Conservation (phyloP, 2,113 vertebrate species). For the Aix galericulata region DNA sequence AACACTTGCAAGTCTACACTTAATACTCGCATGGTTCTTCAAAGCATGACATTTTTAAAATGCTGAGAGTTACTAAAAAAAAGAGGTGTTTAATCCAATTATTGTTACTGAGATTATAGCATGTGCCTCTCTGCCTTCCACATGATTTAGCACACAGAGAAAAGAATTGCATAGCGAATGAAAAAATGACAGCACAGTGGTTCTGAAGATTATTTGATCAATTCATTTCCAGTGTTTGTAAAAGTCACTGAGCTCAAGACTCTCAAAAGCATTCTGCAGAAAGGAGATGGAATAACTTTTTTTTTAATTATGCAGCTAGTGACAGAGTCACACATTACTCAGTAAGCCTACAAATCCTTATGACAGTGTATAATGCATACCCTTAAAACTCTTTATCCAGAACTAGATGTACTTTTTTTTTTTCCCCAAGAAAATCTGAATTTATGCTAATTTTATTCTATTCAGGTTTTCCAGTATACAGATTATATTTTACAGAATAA, state of each 20-base stretch:
- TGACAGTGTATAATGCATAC: not conserved
- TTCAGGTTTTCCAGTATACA: not conserved
- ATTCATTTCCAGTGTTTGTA: conserved; percentile 32
- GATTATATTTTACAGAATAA: not conserved
- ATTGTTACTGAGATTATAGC: conserved; percentile 11
- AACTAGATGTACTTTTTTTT: not conserved
- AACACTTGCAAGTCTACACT: not conserved
- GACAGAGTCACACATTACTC: not conserved
- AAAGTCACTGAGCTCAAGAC: conserved; percentile 33
- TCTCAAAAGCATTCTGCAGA: conserved; percentile 7
- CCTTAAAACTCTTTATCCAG: not conserved
- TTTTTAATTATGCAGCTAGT: conserved; percentile 17
- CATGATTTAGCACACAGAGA: not conserved
- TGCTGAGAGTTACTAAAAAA: not conserved
- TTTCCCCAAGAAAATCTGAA: not conserved
- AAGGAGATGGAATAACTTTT: conserved; percentile 29
- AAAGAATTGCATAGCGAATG: conserved; percentile 28
- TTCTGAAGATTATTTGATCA: conserved; percentile 57
- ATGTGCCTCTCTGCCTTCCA: not conserved
- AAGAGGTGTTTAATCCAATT: conserved; percentile 8
- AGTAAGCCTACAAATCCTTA: not conserved
- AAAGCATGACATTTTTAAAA: not conserved
- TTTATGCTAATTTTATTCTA: not conserved
- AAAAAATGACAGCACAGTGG: conserved; percentile 15
- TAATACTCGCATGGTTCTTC: not conserved